Base-by-base conservation (phyloP, 2,113 vertebrate species). In the Mugil cephalus region DNA sequence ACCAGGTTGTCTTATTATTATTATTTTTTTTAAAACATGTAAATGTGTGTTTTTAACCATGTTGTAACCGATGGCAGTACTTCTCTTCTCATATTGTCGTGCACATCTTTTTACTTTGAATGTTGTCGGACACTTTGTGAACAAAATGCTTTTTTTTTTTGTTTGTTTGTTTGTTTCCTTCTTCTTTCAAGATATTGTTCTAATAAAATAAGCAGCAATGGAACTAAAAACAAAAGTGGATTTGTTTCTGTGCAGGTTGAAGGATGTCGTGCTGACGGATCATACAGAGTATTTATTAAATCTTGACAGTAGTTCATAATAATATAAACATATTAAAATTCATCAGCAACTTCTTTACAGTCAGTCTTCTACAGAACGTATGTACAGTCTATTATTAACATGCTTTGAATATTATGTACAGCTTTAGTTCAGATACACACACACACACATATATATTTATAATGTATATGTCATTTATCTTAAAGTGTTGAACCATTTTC, bases 141-240 rank as follows among this genome's bases (percentile, higher is more conserved):
- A 81, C 93, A 95, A 95, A 93, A 92, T 87, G 90, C 89, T 89
- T 66, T 61, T 69, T 66, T 75, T 90, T 90, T 92, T 64, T n/a
- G n/a, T n/a, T n/a, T n/a, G n/a, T n/a, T 30, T 30, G 24, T 30
- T 30, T 5, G 24, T 30, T 15, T 91, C 93, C 7, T 75, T 52
- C 94, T 93, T 94, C 94, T 94, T 92, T 92, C 93, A 91, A 95
- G 92, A 96, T 94, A 84, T 95, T 96, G 95, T 96, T 97, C 95
- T 95, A 95, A 92, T 95, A 95, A 94, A 97, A 96, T 94, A 95
- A 87, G 75, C 74, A 79, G 61, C 64, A 67, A 62, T 75, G 61
- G 18, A 58, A 46, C 18, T 30, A 48, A 48, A 45, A 45, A 69
- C 46, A 65, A 65, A 68, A 64, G 13, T 24, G 3, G 0, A 8